Evolutionary conservation across 30 jellyfish, hydroid and myxozoan genomes (phyloP), one percentile per base, ranked within the genome.

Genomic region (Haliclystus octoradiatus): DNA sequence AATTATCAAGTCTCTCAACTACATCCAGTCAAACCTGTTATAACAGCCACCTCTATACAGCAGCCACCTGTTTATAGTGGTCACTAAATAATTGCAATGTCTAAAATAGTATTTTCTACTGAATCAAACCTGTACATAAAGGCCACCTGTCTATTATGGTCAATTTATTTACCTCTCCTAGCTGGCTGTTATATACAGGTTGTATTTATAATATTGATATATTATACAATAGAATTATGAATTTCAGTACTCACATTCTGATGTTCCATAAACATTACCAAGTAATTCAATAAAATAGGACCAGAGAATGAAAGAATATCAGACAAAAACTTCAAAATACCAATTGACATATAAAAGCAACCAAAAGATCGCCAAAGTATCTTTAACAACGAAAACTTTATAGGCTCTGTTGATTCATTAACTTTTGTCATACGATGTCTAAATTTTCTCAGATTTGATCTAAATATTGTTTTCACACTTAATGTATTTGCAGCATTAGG

Each of bases 271-370:
- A 89, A 89, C 27, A 65, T 66, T 4, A 89, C 86, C 65, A 89
- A 78, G 35, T 32, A 34, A 49, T 89, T 81, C 49, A 89, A 63
- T 31, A 89, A 73, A 26, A 89, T 70, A 0, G 98, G 98, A 13
- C 95, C 98, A 66, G 95, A 89, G 77, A 89, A 89, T 14, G 82
- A 79, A 26, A 89, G 65, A 28, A 82, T 69, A 70, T 76, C 95
- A 31, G 81, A 76, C 57, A 89, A 53, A 50, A 89, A 89, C 71
- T 89, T 89, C 65, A 89, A 62, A 22, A 89, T 65, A 4, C 98
- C 98, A 49, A 81, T 49, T 47, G 94, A 46, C 74, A 52, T 75
- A 64, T 70, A 89, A 62, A 77, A 65, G 28, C 76, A 29, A 23
- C 98, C 98, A 76, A 80, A 89, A 7, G 93, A 84, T 33, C 74